These are phyloP conservation scores for Globicephala melas DNA, from an alignment of 2,113 vertebrate genomes.

Conservation along the genomic window DNA sequence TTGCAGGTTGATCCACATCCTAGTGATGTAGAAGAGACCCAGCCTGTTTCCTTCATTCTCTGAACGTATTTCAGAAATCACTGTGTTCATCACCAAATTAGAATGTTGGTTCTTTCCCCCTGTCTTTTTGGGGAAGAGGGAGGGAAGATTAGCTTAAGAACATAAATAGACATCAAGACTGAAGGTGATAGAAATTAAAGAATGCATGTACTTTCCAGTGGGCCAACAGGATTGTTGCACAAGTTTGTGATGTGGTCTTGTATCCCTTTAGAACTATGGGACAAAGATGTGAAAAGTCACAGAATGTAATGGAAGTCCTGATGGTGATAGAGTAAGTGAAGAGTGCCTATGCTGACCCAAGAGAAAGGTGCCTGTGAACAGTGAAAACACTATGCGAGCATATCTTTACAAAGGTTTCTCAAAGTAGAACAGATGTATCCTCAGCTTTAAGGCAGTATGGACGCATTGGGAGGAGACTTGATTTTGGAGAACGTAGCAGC, in stretches of 20 bases:
- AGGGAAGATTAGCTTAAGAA: slow-evolving; percentile 35
- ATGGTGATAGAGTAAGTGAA: slow-evolving; percentile 26
- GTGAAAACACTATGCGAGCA: neutral
- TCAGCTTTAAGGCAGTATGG: neutral
- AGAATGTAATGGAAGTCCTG: neutral
- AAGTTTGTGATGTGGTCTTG: neutral
- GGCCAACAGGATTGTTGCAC: neutral
- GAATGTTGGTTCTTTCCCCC: slow-evolving; percentile 49
- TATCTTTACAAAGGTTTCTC: slow-evolving; percentile 21
- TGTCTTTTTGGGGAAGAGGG: slow-evolving; percentile 53
- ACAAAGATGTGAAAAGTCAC: neutral
- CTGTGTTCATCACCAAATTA: slow-evolving; percentile 47
- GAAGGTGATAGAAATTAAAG: slow-evolving; percentile 50
- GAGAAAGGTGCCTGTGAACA: neutral
- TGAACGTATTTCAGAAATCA: slow-evolving; percentile 68
- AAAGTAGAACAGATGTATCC: neutral
- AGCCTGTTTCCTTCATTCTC: slow-evolving; percentile 78
- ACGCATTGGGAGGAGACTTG: neutral
- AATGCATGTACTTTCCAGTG: neutral
- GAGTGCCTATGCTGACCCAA: neutral
- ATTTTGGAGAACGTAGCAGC: neutral
- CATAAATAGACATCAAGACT: neutral
- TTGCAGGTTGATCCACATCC: slow-evolving; percentile 85
- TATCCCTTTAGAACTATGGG: neutral
- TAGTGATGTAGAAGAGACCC: slow-evolving; percentile 75